phyloP scores from a whole-genome alignment of 2,888 invertebrate genomes.

The Athripsodes cinereus region DNA sequence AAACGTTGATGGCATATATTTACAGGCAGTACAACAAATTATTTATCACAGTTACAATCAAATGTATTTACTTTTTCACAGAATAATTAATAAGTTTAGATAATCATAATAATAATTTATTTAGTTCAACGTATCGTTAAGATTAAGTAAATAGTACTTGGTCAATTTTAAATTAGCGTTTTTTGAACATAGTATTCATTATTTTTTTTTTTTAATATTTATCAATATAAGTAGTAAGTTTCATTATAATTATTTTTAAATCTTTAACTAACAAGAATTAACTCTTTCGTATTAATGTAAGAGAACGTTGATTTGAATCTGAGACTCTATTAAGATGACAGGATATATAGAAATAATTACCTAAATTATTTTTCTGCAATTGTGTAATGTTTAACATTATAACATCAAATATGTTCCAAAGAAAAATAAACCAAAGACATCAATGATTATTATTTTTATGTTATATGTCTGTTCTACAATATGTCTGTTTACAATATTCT shows the following conservation, averaged over 20 bases:
- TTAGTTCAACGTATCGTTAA: neutral
- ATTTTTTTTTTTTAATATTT: slow-evolving; percentile 4
- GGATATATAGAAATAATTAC: too few relatives aligned
- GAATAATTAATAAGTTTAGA: slow-evolving; percentile 23
- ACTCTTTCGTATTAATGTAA: too few relatives aligned
- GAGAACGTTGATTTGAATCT: too few relatives aligned
- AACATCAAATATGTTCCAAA: too few relatives aligned
- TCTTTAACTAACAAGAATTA: too few relatives aligned
- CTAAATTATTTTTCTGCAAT: too few relatives aligned
- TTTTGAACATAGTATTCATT: slow-evolving; percentile 23
- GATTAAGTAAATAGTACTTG: slow-evolving; percentile 24
- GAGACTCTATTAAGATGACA: too few relatives aligned
- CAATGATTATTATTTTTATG: too few relatives aligned
- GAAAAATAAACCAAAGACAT: too few relatives aligned
- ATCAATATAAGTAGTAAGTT: neutral
- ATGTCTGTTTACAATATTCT: too few relatives aligned
- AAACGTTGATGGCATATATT: slow-evolving; percentile 29
- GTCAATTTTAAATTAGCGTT: slow-evolving; percentile 25
- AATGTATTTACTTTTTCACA: slow-evolving; percentile 23
- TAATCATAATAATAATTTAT: neutral
- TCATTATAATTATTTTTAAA: neutral
- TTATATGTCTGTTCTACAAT: too few relatives aligned
- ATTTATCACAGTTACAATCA: slow-evolving; percentile 28
- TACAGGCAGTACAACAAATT: slow-evolving; percentile 28
- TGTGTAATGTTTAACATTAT: too few relatives aligned